Base-by-base conservation (phyloP, 2,888 invertebrate genomes). In the Drosophila helvetica region DNA sequence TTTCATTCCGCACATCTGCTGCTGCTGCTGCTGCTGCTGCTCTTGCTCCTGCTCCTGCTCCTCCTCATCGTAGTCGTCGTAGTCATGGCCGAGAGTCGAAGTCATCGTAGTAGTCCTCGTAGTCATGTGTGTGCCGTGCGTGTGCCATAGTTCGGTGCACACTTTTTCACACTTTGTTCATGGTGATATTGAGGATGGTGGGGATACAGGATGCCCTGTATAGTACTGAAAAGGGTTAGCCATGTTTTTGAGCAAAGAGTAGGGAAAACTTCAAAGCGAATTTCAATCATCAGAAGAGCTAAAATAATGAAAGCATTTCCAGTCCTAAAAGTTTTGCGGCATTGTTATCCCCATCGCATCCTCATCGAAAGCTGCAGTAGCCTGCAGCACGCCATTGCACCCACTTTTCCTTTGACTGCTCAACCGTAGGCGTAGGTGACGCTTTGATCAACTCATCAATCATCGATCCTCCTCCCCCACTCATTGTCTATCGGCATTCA, bases 131-230 rank as follows among this genome's bases (percentile, higher is more conserved):
- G 66, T 52, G 58, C 54, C 79, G 75, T 77, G 87, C 85, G 84
- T 85, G 86, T 76, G 86, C 38, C 74, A 79, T 79, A 78, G 80
- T 71, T 77, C 66, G 70, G 86, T 74, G 77, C 79, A 80, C 77
- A 72, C 81, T 78, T 88, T 84, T 85, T 85, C 85, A 86, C 85
- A 85, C 85, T 79, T 84, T 79, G 71, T 68, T 73, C 56, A 54
- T 66, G 38, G 73, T 62, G 22, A 27, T 27, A 25, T 0, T 25
- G 25, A 8, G 22, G 22, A 22, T 22, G 8, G 25, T 25, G 25
- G 1, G 8, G 25, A 48, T 42, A 6, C 8, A 48, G 45, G 38
- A 19, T 62, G 53, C 47, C 62, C 55, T 48, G 66, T 30, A 50
- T 22, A 5, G 22, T 22, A 22, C 22, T 22, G 8, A 10, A 19